phyloP scores from a whole-genome alignment of 2,888 invertebrate genomes.

The Agriopis aurantiaria region DNA sequence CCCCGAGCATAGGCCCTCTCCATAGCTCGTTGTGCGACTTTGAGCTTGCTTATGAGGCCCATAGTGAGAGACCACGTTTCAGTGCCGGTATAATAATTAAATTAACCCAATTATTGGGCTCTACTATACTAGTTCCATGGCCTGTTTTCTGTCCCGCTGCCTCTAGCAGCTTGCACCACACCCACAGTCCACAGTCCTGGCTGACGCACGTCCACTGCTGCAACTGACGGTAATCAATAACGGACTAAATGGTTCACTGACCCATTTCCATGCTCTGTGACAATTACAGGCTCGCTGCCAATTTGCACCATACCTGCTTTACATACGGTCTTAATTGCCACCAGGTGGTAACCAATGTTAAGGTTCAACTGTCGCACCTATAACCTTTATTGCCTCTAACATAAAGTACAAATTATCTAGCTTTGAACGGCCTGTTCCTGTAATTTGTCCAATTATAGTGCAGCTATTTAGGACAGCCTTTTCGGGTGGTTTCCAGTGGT shows the following conservation, averaged over 20 bases:
- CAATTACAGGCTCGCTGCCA: slow-evolving; percentile 47
- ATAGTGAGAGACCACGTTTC: no score
- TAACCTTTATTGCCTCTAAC: slow-evolving; percentile 3
- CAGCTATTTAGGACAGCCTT: slow-evolving; percentile 2
- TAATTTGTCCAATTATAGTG: slow-evolving; percentile 24
- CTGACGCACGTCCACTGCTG: slow-evolving; percentile 69
- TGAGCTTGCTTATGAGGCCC: no score
- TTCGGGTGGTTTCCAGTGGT: background rate
- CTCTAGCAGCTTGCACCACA: slow-evolving; percentile 2
- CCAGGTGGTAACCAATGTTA: background rate
- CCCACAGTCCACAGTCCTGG: slow-evolving; percentile 5
- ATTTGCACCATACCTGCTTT: slow-evolving; percentile 23
- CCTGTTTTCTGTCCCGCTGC: background rate
- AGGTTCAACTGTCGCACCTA: slow-evolving; percentile 3
- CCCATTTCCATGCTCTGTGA: slow-evolving; percentile 47
- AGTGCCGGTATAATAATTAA: no score
- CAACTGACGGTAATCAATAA: slow-evolving; percentile 74
- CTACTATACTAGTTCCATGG: background rate
- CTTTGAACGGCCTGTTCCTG: background rate
- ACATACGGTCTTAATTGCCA: slow-evolving; percentile 24
- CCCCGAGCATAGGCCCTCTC: no score
- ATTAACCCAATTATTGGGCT: no score
- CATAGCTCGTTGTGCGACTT: no score
- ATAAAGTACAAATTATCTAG: slow-evolving; percentile 13
- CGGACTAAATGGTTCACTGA: slow-evolving; percentile 48